Evolutionary conservation across 2,113 vertebrate species (phyloP).

Genomic region (Macrotis lagotis): DNA sequence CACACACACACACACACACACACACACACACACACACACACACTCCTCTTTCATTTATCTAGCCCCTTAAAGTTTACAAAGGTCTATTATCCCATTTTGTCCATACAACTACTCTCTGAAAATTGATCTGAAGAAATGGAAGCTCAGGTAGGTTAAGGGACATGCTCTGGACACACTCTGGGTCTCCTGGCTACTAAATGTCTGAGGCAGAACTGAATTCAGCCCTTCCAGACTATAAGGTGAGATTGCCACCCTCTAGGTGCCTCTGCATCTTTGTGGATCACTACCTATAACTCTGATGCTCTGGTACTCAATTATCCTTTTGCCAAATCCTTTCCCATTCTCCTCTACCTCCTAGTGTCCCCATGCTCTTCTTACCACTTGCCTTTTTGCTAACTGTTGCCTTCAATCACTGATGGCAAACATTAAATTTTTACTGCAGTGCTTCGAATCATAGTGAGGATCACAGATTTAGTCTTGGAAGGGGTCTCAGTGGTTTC

Average conservation of each 20-base stretch:
- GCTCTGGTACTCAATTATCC: no score
- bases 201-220: background rate
- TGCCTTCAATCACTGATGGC: background rate
- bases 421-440: background rate
- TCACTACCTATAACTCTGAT: background rate
- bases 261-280: background rate
- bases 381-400: background rate
- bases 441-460: background rate
- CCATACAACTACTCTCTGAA: no score
- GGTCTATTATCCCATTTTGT: background rate
- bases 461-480: background rate
- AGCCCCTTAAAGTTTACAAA: background rate
- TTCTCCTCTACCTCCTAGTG: background rate
- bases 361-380: background rate
- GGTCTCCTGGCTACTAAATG: background rate
- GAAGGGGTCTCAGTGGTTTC: background rate
- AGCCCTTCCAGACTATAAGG: background rate
- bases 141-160: background rate
- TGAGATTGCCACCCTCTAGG: background rate
- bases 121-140: background rate
- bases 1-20: no score
- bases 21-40: no score
- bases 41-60: background rate
- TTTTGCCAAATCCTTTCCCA: no score
- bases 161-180: background rate